A percentile compares a stretch with the other conserved stretches of the same genome.
Evolutionary conservation across 2,113 vertebrate genomes (phyloP).

Genomic region (Atherinomorus stipes): DNA sequence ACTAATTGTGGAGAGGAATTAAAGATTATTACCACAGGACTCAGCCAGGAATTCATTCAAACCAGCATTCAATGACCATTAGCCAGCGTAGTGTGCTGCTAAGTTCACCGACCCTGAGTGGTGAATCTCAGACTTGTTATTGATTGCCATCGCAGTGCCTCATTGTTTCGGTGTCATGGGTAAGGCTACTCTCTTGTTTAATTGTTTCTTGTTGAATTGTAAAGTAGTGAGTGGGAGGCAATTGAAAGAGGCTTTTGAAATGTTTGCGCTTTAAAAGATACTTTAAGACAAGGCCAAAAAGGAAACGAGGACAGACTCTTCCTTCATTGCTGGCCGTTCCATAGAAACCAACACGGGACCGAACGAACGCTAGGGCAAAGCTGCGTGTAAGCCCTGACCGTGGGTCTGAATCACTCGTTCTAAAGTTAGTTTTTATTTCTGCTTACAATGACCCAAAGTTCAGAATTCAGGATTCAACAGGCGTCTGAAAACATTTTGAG

Average conservation of each 20-base stretch:
- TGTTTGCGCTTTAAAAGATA: conserved; percentile 39
- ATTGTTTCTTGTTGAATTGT: conserved; percentile 73
- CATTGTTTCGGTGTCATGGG: conserved; percentile 66
- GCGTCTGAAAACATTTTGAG: conserved; percentile 46
- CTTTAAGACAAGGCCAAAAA: conserved; percentile 48
- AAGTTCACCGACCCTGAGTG: conserved; percentile 67
- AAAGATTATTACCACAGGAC: conserved; percentile 69
- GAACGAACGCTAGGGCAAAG: background rate
- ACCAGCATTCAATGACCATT: conserved; percentile 71
- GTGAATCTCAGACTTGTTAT: conserved; percentile 71
- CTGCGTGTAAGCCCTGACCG: background rate
- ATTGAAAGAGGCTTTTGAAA: conserved; percentile 57
- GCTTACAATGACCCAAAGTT: conserved; percentile 14
- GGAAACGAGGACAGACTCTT: conserved; percentile 25
- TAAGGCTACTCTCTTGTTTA: conserved; percentile 62
- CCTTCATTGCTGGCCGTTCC: conserved; percentile 11
- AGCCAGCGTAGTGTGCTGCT: conserved; percentile 55
- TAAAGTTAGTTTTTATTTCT: background rate
- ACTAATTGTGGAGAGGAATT: conserved; percentile 75
- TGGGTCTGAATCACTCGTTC: background rate
- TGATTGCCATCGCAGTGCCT: conserved; percentile 68
- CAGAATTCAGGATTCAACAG: conserved; percentile 46
- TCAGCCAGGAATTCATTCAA: conserved; percentile 55
- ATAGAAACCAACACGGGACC: conserved; percentile 7
- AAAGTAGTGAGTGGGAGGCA: conserved; percentile 73